Conservation (phyloP, 2,113 vertebrate species). For the Antigone vipio region DNA sequence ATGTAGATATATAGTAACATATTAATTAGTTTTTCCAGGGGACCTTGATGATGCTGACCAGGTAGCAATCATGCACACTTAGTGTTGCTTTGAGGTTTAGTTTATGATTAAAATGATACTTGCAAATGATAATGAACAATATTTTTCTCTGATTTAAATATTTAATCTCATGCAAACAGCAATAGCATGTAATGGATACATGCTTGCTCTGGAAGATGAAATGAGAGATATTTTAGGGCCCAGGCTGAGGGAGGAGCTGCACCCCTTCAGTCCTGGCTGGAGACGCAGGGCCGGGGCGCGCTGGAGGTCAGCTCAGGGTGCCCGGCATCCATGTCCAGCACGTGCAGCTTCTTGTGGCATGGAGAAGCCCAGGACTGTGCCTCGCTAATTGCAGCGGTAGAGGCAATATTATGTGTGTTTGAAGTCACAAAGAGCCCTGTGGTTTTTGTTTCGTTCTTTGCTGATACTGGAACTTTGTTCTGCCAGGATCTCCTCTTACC, state of each 20-base stretch:
- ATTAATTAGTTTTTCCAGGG: conserved; percentile 58
- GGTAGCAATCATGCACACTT: conserved; percentile 7
- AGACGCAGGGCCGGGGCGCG: fast-evolving
- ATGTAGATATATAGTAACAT: conserved; percentile 36
- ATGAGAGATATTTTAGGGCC: not conserved
- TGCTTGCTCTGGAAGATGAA: conserved; percentile 14
- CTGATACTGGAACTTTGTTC: not conserved
- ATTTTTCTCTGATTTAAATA: conserved; percentile 56
- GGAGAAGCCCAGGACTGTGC: not conserved
- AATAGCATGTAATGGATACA: conserved; percentile 1
- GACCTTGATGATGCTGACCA: conserved; percentile 15
- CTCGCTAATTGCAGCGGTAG: fast-evolving
- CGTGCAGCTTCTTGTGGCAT: fast-evolving
- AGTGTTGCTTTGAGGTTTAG: conserved; percentile 42
- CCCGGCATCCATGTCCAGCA: fast-evolving
- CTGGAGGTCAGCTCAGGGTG: not conserved
- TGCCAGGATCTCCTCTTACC: not conserved
- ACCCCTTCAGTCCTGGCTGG: not conserved
- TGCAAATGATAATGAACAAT: not conserved
- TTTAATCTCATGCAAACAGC: conserved; percentile 49
- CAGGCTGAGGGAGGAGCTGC: not conserved
- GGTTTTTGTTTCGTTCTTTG: not conserved
- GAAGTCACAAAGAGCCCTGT: not conserved
- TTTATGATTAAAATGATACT: not conserved
- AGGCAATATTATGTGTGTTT: not conserved